Evolutionary conservation across 2,797 vertebrate species (phyloP).

Genomic region (Diplodus sargus): DNA sequence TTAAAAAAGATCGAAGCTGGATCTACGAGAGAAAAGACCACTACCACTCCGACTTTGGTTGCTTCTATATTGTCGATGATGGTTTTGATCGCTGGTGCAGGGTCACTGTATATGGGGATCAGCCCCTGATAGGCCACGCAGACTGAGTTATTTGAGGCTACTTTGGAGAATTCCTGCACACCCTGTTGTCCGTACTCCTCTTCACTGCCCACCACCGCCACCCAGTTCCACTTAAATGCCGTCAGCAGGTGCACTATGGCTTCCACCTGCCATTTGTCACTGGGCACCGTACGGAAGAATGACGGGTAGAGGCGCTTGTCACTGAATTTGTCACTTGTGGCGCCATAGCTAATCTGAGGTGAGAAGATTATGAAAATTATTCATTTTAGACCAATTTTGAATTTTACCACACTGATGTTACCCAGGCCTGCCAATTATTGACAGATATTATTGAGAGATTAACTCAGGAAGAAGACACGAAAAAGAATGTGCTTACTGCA

Average conservation of each 20-base stretch:
- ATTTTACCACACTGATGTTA: slow-evolving; percentile 1
- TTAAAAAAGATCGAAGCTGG: slow-evolving; percentile 78
- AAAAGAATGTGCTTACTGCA: no score
- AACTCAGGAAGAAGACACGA: no score
- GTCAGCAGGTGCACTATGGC: slow-evolving; percentile 84
- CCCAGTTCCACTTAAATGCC: slow-evolving; percentile 91
- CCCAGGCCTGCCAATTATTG: not conserved
- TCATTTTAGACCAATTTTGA: not conserved
- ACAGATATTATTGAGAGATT: not conserved
- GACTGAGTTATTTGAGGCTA: slow-evolving; percentile 73
- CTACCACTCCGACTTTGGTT: slow-evolving; percentile 81
- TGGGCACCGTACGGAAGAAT: slow-evolving; percentile 91
- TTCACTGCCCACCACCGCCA: slow-evolving; percentile 88
- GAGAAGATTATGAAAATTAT: slow-evolving; percentile 3
- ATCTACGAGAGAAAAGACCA: slow-evolving; percentile 82
- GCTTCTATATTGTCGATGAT: slow-evolving; percentile 77
- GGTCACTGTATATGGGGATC: slow-evolving; percentile 82
- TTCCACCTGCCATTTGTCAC: slow-evolving; percentile 84
- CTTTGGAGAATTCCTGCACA: slow-evolving; percentile 76
- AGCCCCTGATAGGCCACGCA: slow-evolving; percentile 91
- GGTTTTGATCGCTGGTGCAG: not conserved
- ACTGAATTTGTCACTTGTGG: slow-evolving; percentile 89
- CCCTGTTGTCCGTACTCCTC: slow-evolving; percentile 89
- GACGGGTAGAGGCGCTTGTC: slow-evolving; percentile 85
- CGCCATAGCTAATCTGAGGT: slow-evolving; percentile 89